A percentile compares a stretch with the other conserved stretches of the same genome.
Conservation (phyloP, 1,140 invertebrate species). For the Procambarus clarkii region DNA sequence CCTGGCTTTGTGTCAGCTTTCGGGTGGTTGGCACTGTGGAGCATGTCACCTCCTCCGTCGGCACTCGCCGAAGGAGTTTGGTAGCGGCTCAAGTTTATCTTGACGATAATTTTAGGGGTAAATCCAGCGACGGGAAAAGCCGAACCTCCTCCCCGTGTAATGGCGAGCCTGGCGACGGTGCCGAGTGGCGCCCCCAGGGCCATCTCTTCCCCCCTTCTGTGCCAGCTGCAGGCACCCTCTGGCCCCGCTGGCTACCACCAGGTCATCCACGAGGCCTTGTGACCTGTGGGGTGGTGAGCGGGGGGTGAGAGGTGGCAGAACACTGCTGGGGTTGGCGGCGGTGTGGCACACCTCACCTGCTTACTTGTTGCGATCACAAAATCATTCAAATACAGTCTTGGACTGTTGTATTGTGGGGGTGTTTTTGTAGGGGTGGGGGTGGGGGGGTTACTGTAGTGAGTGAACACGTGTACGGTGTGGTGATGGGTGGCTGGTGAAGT, state of each 20-base stretch:
- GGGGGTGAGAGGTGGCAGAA: too few species aligned
- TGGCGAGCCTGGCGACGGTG: constrained; percentile 14
- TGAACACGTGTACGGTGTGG: too few species aligned
- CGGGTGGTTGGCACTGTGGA: neutral
- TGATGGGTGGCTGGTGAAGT: too few species aligned
- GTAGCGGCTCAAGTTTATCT: neutral
- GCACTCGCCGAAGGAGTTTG: neutral
- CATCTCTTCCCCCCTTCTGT: too few species aligned
- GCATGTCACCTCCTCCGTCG: constrained; percentile 2
- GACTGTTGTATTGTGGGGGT: neutral
- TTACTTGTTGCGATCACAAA: constrained; percentile 35
- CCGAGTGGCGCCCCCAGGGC: neutral
- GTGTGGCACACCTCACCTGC: neutral
- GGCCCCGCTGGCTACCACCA: too few species aligned
- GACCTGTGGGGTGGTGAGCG: too few species aligned
- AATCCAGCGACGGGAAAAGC: constrained; percentile 65
- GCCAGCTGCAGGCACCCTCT: too few species aligned
- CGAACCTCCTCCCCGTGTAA: constrained; percentile 41
- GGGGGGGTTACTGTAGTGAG: too few species aligned
- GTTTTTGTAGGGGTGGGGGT: too few species aligned
- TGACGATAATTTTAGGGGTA: constrained; percentile 34
- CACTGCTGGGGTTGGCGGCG: neutral
- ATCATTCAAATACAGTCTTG: neutral
- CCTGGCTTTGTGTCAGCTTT: neutral
- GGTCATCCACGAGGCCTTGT: too few species aligned